These are phyloP conservation scores for Prunella himalayana DNA, from an alignment of 2,113 vertebrate species.

Conservation along the genomic window DNA sequence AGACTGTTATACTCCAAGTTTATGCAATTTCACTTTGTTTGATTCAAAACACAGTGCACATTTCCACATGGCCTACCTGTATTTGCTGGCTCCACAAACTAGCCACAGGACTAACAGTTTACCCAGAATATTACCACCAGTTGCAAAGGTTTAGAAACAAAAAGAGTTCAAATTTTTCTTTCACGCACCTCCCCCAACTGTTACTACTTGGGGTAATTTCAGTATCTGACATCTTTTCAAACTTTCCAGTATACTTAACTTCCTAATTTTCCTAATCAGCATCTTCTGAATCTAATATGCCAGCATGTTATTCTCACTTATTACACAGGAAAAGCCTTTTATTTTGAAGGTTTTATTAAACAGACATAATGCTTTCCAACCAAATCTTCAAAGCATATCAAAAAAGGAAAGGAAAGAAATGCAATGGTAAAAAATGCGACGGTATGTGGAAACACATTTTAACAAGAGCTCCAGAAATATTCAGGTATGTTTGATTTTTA, in stretches of 20 bases:
- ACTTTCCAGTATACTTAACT: neutral
- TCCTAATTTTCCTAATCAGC: neutral
- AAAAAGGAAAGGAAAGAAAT: neutral
- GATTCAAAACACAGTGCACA: neutral
- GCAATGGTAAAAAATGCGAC: neutral
- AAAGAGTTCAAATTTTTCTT: neutral
- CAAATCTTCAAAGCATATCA: neutral
- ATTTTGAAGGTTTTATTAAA: neutral
- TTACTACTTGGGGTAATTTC: neutral
- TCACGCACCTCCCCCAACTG: accelerated
- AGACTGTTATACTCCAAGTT: neutral
- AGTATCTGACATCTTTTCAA: neutral
- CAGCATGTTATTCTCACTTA: neutral
- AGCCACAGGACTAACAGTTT: neutral
- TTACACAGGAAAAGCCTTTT: neutral
- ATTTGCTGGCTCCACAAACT: neutral
- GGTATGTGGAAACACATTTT: neutral
- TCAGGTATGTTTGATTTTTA: neutral
- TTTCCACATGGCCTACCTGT: neutral
- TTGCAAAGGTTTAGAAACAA: neutral
- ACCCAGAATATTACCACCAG: neutral
- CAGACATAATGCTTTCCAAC: neutral
- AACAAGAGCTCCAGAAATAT: neutral
- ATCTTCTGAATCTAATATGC: neutral
- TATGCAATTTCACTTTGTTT: neutral